Evolutionary conservation across 1,140 invertebrate species (phyloP).

Genomic region (Polypedilum pembai): DNA sequence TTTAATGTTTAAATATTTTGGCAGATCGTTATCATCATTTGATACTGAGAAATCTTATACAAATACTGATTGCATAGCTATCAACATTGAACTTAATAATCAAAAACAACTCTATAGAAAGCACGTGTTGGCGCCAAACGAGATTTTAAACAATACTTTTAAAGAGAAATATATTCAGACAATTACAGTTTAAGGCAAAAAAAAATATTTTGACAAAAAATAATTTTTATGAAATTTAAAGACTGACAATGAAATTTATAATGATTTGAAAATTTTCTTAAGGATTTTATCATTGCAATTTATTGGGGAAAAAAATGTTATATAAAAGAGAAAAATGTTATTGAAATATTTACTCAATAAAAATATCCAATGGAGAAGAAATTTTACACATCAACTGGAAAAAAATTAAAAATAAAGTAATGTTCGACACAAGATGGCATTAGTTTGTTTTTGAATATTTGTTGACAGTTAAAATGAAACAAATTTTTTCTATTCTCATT

Average conservation of each 20-base stretch:
- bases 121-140: not conserved
- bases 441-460: too few relatives aligned
- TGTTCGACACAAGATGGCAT: too few relatives aligned
- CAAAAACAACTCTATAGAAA: not conserved
- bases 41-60: not conserved
- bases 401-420: too few relatives aligned
- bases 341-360: too few relatives aligned
- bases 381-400: too few relatives aligned
- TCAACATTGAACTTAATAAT: not conserved
- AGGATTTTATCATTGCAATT: too few relatives aligned
- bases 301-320: too few relatives aligned
- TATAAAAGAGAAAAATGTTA: too few relatives aligned
- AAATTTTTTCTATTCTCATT: too few relatives aligned
- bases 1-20: conserved; percentile 25
- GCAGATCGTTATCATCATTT: conserved; percentile 2
- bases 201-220: not conserved
- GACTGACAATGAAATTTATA: conserved; percentile 15
- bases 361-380: too few relatives aligned
- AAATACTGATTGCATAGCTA: not conserved
- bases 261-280: not conserved
- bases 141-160: not conserved
- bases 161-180: conserved; percentile 10
- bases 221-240: conserved; percentile 4
- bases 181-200: not conserved
- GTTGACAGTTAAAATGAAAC: too few relatives aligned